Base-by-base conservation (phyloP, 2,113 vertebrate genomes). In the Porphyrio hochstetteri region DNA sequence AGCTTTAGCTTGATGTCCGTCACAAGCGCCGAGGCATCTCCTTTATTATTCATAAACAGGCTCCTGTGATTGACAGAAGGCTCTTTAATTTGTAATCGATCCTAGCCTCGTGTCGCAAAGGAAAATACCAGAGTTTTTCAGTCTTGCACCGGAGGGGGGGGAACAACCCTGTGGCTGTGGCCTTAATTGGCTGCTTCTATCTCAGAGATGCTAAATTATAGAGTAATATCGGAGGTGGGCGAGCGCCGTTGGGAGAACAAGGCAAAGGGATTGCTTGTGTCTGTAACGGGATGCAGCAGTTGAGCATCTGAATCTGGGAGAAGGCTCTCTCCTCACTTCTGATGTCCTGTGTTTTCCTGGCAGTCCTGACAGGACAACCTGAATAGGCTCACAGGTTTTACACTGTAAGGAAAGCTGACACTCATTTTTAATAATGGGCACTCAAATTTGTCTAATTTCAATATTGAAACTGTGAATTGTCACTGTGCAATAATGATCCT, bases 121-220 rank as follows among this genome's bases (percentile, higher is more conserved):
- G 84, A 76, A 93, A 94, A 95, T 63, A 88, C 76, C 74, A 53
- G 88, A 56, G 94, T 96, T 95, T 95, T 95, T 90, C 90, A 78
- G 85, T 96, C 88, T 92, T 80, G 11, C 96, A 94, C 82, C 94
- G 95, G 86, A 69, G 63, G 72, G 91, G 86, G 92, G 85, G 93
- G 90, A 86, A 57, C 87, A 95, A 95, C 87, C 28, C 29, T 71
- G 35, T 95, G 95, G 95, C 24, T 87, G 55, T 91, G 72, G 86
- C 7, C 95, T 95, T 96, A 96, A 96, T 95, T 97, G 94, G 83
- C 89, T 95, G 64, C 91, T 97, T 97, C 35, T 96, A 83, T 97
- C 97, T 98, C 96, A 95, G 42, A 96, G 88, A 85, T 93, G 91
- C 80, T 95, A 78, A 97, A 95, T 98, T 70, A 92, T 88, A 82